Conservation (phyloP, 2,888 invertebrate species). For the Cheilosia vernalis region DNA sequence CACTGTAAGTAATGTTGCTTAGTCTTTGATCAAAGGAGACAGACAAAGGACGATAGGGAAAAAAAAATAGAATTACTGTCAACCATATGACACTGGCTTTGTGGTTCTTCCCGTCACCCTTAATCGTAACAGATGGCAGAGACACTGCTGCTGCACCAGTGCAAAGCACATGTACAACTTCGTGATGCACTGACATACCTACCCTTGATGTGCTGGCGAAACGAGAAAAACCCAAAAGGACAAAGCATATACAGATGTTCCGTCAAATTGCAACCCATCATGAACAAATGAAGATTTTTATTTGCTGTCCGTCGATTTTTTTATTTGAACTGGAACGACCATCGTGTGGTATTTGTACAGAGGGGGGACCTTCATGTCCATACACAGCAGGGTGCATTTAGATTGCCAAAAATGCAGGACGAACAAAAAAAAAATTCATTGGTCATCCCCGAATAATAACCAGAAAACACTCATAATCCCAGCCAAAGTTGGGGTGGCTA, state of each 20-base stretch:
- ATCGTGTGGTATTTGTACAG: not conserved
- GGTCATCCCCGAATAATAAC: slow-evolving; percentile 73
- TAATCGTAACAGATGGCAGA: slow-evolving; percentile 56
- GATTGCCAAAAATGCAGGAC: slow-evolving; percentile 27
- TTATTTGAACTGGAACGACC: slow-evolving; percentile 45
- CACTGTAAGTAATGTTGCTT: slow-evolving; percentile 50
- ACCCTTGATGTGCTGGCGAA: slow-evolving; percentile 38
- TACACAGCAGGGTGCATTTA: slow-evolving; percentile 53
- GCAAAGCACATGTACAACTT: slow-evolving; percentile 44
- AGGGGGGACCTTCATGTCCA: slow-evolving; percentile 21
- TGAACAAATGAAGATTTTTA: slow-evolving; percentile 52
- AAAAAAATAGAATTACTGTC: slow-evolving; percentile 44
- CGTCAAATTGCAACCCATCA: slow-evolving; percentile 49
- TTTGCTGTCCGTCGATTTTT: slow-evolving; percentile 35
- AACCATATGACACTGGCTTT: slow-evolving; percentile 72
- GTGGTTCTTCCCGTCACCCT: slow-evolving; percentile 62
- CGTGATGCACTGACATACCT: slow-evolving; percentile 40
- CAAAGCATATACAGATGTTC: slow-evolving; percentile 34
- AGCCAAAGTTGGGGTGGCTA: slow-evolving; percentile 41
- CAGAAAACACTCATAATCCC: slow-evolving; percentile 70
- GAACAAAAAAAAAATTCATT: slow-evolving; percentile 59
- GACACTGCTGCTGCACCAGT: slow-evolving; percentile 13
- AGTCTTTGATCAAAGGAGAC: slow-evolving; percentile 53
- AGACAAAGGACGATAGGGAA: slow-evolving; percentile 34
- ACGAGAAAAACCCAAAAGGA: slow-evolving; percentile 26